Evolutionary conservation across 2,113 vertebrate genomes (phyloP).

Genomic region (Tenrec ecaudatus): DNA sequence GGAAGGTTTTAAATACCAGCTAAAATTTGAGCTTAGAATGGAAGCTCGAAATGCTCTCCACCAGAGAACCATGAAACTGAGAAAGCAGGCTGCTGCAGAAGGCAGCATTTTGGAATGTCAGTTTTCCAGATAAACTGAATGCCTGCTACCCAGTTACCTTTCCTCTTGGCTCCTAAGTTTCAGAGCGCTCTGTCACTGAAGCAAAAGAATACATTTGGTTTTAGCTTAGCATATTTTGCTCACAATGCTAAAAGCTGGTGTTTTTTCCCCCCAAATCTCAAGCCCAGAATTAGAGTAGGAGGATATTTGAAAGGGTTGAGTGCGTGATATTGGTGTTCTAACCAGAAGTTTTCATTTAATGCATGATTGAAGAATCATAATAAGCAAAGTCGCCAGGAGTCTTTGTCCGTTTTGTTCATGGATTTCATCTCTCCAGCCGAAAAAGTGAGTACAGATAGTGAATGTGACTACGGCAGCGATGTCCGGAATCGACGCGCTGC

Average conservation of each 20-base stretch:
- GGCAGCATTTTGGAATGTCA: background rate
- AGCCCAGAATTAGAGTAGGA: constrained; percentile 27
- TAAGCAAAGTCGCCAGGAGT: background rate
- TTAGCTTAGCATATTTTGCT: background rate
- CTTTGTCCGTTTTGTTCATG: background rate
- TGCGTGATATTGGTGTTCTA: background rate
- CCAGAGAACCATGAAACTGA: background rate
- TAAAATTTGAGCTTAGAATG: background rate
- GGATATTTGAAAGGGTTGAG: background rate
- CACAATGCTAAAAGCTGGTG: background rate
- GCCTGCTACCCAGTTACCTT: background rate
- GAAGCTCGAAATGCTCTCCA: background rate
- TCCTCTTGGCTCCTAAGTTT: background rate
- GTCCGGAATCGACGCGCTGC: background rate
- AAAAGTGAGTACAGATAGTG: background rate
- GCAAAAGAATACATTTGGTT: constrained; percentile 4
- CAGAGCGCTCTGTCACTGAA: background rate
- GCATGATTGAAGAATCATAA: background rate
- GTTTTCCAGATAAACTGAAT: constrained; percentile 36
- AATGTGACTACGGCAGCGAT: too few relatives aligned
- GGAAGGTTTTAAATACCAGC: constrained; percentile 14
- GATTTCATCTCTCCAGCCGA: background rate
- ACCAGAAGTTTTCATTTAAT: background rate
- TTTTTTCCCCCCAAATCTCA: background rate
- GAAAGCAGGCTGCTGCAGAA: background rate